Conservation (phyloP, 2,888 invertebrate species). For the Epinotia brunnichana region DNA sequence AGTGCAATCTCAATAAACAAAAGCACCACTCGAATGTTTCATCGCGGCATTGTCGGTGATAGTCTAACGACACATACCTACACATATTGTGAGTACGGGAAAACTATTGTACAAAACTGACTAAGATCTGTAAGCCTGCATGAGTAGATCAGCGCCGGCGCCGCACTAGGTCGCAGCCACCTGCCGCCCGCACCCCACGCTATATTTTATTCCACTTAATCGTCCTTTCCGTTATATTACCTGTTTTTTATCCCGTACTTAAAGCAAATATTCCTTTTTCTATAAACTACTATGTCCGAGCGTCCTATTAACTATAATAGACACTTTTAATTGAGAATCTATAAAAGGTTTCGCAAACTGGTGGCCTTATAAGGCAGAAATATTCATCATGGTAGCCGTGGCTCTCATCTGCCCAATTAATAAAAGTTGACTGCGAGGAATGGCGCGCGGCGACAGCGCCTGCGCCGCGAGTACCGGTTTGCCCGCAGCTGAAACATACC, state of each 20-base stretch:
- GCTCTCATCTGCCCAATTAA: conserved; percentile 84
- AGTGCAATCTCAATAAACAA: no score
- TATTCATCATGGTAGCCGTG: conserved; percentile 80
- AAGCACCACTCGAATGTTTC: no score
- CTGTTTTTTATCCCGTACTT: conserved; percentile 78
- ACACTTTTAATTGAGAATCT: conserved; percentile 84
- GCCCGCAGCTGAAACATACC: conserved; percentile 75
- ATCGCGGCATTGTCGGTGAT: no score
- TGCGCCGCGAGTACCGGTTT: conserved; percentile 72
- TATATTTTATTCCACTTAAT: conserved; percentile 84
- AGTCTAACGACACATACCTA: no score
- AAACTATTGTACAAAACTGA: not conserved
- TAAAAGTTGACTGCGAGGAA: conserved; percentile 82
- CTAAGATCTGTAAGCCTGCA: not conserved
- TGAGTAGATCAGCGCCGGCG: not conserved
- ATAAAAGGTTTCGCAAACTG: conserved; percentile 83
- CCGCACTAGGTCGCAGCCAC: conserved; percentile 62
- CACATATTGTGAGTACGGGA: no score
- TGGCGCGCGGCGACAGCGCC: conserved; percentile 71
- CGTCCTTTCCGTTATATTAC: conserved; percentile 83
- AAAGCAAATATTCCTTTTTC: conserved; percentile 81
- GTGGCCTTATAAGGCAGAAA: conserved; percentile 76
- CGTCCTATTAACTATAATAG: conserved; percentile 82
- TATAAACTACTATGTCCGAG: conserved; percentile 73
- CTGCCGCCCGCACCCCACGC: conserved; percentile 82